phyloP scores from a whole-genome alignment of 2,797 vertebrate species.

The Mus spretus region DNA sequence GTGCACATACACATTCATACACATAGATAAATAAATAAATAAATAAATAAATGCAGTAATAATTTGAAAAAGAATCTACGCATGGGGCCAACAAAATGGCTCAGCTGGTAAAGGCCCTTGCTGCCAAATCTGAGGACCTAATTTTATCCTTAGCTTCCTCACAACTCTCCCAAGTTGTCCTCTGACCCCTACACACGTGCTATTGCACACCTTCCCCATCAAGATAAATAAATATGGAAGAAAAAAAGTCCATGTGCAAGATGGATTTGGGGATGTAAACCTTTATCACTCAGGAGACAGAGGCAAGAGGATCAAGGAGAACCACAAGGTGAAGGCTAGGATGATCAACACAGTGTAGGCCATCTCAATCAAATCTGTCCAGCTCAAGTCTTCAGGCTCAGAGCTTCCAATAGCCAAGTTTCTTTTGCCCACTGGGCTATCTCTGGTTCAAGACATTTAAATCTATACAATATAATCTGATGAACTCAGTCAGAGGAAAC shows the following conservation, averaged over 20 bases:
- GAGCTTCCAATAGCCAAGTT: not conserved
- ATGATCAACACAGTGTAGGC: not conserved
- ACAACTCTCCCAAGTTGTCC: not conserved
- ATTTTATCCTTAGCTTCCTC: not conserved
- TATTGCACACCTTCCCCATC: not conserved
- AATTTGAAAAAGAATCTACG: not conserved
- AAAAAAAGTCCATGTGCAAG: not conserved
- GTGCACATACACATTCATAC: too few species aligned
- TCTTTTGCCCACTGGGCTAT: not conserved
- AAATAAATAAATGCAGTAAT: not conserved
- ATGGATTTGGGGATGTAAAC: not conserved
- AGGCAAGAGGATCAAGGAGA: not conserved
- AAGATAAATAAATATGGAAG: not conserved
- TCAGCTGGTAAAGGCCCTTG: not conserved
- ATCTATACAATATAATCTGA: constrained; percentile 9
- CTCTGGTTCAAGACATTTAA: not conserved
- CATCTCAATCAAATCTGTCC: not conserved
- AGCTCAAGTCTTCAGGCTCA: not conserved
- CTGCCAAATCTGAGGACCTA: not conserved
- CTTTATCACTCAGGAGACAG: not conserved
- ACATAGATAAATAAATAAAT: not conserved
- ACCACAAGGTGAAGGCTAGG: not conserved
- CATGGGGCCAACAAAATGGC: not conserved
- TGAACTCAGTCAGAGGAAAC: constrained; percentile 32
- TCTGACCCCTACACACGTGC: not conserved